Percentiles rank a stretch among this genome's conserved stretches.
phyloP scores from a whole-genome alignment of 2,888 invertebrate genomes.

The Epicampocera succincta region DNA sequence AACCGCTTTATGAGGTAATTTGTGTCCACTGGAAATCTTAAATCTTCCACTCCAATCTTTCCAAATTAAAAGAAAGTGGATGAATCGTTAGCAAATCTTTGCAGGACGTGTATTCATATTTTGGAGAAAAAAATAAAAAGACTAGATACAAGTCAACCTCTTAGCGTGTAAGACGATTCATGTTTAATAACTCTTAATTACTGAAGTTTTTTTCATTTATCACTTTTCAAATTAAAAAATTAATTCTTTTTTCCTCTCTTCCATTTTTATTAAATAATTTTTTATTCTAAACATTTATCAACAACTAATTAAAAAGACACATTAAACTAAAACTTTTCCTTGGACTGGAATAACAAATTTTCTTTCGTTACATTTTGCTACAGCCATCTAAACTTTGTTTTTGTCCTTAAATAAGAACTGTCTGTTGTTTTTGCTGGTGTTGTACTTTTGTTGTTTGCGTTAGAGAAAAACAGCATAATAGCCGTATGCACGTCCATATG shows the following conservation, averaged over 20 bases:
- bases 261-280: conserved; percentile 54
- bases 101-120: too few relatives aligned
- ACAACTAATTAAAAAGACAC: conserved; percentile 70
- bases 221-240: conserved; percentile 11
- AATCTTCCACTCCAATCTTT: too few relatives aligned
- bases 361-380: conserved; percentile 40
- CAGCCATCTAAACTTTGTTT: conserved; percentile 55
- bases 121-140: too few relatives aligned
- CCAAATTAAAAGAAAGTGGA: too few relatives aligned
- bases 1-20: too few relatives aligned
- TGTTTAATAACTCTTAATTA: too few relatives aligned
- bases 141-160: too few relatives aligned
- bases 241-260: not conserved
- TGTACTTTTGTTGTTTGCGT: conserved; percentile 1
- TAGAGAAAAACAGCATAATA: conserved; percentile 32
- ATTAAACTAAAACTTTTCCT: conserved; percentile 66
- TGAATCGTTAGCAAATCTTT: too few relatives aligned
- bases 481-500: too few relatives aligned
- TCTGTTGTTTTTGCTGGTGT: conserved; percentile 11
- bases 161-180: too few relatives aligned
- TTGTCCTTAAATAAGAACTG: conserved; percentile 13
- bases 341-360: conserved; percentile 63
- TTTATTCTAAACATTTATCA: conserved; percentile 67
- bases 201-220: conserved; percentile 9
- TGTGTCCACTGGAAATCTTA: too few relatives aligned